These are phyloP conservation scores for Acrossocheilus wenchowensis DNA, from an alignment of 2,797 vertebrate species.

Conservation along the genomic window DNA sequence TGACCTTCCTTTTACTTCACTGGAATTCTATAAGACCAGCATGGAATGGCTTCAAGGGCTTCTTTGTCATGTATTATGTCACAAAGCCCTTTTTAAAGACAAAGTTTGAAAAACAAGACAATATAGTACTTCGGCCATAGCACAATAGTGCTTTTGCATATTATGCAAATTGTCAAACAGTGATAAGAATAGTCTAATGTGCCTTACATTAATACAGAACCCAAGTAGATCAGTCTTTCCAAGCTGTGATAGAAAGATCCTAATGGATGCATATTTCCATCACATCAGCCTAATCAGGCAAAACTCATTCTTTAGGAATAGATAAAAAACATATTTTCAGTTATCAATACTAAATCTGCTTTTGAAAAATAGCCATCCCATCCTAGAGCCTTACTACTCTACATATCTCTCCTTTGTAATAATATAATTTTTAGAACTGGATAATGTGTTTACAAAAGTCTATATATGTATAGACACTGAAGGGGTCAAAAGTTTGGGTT, in stretches of 20 bases:
- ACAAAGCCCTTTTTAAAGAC: slow-evolving; percentile 33
- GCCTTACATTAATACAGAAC: slow-evolving; percentile 27
- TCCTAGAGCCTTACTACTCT: background rate
- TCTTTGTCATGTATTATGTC: slow-evolving; percentile 42
- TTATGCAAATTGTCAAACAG: background rate
- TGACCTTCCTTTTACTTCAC: slow-evolving; percentile 13
- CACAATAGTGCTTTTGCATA: slow-evolving; percentile 26
- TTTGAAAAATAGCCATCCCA: background rate
- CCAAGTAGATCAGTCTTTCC: background rate
- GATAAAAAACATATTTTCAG: background rate
- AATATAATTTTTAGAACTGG: background rate
- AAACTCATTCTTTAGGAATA: background rate
- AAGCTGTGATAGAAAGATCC: background rate
- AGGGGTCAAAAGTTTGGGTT: no score
- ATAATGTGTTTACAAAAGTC: background rate
- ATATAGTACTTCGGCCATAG: slow-evolving; percentile 15
- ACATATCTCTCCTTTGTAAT: background rate
- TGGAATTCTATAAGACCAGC: slow-evolving; percentile 26
- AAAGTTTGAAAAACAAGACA: slow-evolving; percentile 28
- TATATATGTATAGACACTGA: background rate
- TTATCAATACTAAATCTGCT: background rate
- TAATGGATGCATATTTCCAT: background rate
- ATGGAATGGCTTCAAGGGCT: slow-evolving; percentile 8
- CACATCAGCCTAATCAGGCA: background rate
- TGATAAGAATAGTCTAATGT: background rate